A percentile compares a stretch with the other conserved stretches of the same genome.
Conservation (phyloP, 2,113 vertebrate genomes). For the Hirundichthys speculiger region DNA sequence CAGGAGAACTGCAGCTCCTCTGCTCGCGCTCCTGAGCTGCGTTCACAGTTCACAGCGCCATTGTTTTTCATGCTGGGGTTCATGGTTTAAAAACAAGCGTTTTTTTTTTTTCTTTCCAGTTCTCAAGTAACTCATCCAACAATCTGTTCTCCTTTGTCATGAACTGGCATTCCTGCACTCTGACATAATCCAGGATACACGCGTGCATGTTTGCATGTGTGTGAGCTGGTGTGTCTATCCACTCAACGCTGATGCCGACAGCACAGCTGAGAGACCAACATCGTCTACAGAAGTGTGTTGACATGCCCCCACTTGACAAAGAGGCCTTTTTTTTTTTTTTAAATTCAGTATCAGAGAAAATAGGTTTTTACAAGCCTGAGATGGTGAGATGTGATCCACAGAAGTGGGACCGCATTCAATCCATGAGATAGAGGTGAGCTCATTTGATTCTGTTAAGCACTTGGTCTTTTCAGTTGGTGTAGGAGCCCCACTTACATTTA, state of each 20-base stretch:
- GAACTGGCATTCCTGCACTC: constrained; percentile 61
- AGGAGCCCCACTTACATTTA: not conserved
- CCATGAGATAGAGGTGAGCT: constrained; percentile 10
- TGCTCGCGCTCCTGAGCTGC: not conserved
- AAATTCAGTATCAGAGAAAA: constrained; percentile 53
- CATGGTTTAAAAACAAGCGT: constrained; percentile 21
- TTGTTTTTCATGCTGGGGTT: not conserved
- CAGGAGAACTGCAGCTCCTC: constrained; percentile 14
- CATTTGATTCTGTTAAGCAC: constrained; percentile 24
- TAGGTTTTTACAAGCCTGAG: constrained; percentile 54
- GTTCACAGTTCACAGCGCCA: not conserved
- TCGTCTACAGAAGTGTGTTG: constrained; percentile 54
- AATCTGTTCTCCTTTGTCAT: constrained; percentile 37
- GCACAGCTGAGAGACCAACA: constrained; percentile 50
- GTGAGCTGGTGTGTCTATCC: constrained; percentile 15
- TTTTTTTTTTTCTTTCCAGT: not conserved
- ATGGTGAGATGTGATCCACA: constrained; percentile 44
- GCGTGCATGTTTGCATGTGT: constrained; percentile 28
- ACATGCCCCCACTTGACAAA: constrained; percentile 74
- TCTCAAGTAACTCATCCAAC: constrained; percentile 18
- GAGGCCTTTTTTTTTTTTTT: constrained; percentile 61
- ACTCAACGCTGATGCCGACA: constrained; percentile 53
- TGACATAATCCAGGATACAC: constrained; percentile 67
- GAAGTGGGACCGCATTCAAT: constrained; percentile 34
- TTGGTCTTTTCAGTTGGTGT: constrained; percentile 4